These are phyloP conservation scores for Epistrophella euchroma DNA, from an alignment of 2,888 invertebrate species.

Conservation along the genomic window DNA sequence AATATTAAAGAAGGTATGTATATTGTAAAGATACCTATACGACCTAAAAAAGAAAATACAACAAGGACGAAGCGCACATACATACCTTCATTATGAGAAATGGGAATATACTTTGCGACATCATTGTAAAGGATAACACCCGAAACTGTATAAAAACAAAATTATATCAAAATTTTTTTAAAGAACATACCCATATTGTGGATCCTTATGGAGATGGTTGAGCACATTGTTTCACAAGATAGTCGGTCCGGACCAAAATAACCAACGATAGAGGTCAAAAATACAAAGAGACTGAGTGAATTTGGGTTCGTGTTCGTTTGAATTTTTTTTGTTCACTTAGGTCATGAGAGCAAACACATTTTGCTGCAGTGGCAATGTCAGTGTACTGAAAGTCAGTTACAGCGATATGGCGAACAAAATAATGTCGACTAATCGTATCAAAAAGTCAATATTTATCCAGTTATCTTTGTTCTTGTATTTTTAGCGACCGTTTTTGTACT, in stretches of 20 bases:
- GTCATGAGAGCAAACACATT: constrained; percentile 66
- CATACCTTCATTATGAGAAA: too few relatives aligned
- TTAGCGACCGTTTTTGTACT: constrained; percentile 27
- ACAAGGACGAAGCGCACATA: constrained; percentile 35
- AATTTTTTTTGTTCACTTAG: constrained; percentile 37
- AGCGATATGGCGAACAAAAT: constrained; percentile 47
- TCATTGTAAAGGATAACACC: constrained; percentile 55
- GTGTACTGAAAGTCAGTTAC: constrained; percentile 24
- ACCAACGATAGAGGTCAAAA: constrained; percentile 18
- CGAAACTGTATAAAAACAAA: constrained; percentile 42
- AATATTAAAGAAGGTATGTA: neutral
- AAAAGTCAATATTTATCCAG: constrained; percentile 72
- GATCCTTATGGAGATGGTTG: neutral
- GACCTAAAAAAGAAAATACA: neutral
- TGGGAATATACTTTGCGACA: constrained; percentile 51
- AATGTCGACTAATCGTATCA: constrained; percentile 69
- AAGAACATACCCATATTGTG: neutral
- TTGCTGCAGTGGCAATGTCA: constrained; percentile 62
- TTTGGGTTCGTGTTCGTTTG: constrained; percentile 34
- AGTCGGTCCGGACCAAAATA: neutral
- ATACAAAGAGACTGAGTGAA: neutral
- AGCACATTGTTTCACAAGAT: constrained; percentile 14
- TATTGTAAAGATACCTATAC: neutral
- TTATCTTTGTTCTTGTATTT: constrained; percentile 46
- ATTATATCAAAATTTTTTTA: constrained; percentile 42